Percentiles rank a stretch among this genome's conserved stretches.
Conservation (phyloP, 1,140 invertebrate genomes). For the Caenorhabditis inopinata region DNA sequence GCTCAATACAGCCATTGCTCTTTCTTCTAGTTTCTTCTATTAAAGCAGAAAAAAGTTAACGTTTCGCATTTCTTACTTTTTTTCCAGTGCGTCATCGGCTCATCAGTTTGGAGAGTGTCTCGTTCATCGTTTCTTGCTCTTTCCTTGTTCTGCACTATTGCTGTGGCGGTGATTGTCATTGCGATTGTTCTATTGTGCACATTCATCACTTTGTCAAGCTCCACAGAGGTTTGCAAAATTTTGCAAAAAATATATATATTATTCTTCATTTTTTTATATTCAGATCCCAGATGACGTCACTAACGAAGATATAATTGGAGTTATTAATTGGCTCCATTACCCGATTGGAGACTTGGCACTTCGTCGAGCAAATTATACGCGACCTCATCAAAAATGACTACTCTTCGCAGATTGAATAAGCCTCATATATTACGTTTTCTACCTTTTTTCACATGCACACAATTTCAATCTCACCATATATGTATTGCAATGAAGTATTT, state of each 20-base stretch:
- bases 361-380: background rate
- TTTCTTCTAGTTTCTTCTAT: no score
- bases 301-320: constrained; percentile 35
- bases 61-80: background rate
- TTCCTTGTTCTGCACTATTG: constrained; percentile 32
- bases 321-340: constrained; percentile 40
- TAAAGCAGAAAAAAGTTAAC: background rate
- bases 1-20: no score
- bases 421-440: no score
- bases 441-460: no score
- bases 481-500: no score
- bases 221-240: constrained; percentile 6
- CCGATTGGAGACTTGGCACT: constrained; percentile 29
- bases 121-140: constrained; percentile 35
- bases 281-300: constrained; percentile 26
- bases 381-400: background rate
- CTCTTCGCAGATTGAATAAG: no score
- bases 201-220: constrained; percentile 35
- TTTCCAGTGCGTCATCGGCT: constrained; percentile 34
- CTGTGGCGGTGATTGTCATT: constrained; percentile 34
- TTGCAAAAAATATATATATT: background rate
- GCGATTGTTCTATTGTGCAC: constrained; percentile 35
- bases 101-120: background rate
- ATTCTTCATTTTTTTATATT: background rate
- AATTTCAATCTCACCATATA: no score